Conservation (phyloP, 2,113 vertebrate species). For the Hypomesus transpacificus region DNA sequence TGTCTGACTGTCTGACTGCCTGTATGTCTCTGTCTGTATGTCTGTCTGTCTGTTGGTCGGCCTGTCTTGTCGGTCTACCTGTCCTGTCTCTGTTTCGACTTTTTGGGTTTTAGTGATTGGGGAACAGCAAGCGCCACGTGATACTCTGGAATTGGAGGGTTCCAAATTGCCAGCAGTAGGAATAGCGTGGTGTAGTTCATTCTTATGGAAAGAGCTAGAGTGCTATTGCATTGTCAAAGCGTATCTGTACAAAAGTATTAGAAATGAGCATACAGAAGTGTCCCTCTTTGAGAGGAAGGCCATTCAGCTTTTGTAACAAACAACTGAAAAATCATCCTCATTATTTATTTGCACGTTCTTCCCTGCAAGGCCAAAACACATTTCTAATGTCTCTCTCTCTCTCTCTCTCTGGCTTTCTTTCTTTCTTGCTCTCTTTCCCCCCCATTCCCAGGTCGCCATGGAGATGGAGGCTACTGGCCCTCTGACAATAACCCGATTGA, state of each 20-base stretch:
- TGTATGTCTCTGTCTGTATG: neutral
- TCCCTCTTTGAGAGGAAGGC: too few species aligned
- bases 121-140: too few species aligned
- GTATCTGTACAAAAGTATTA: too few species aligned
- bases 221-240: too few species aligned
- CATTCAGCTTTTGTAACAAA: neutral
- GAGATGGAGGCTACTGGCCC: conserved; percentile 87
- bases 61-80: neutral
- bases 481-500: conserved; percentile 88
- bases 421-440: conserved; percentile 12
- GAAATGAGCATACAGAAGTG: too few species aligned
- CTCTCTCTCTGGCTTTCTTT: neutral
- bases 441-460: conserved; percentile 80
- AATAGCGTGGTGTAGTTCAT: too few species aligned
- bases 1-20: neutral
- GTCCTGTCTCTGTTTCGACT: neutral
- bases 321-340: neutral
- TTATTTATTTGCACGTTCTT: too few species aligned
- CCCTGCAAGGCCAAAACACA: neutral
- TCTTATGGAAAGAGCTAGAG: too few species aligned
- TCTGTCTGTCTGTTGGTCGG: neutral
- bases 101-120: too few species aligned
- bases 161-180: too few species aligned
- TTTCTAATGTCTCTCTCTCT: conserved; percentile 1
- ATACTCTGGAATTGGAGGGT: too few species aligned